These are phyloP conservation scores for Siniperca scherzeri DNA, from an alignment of 2,797 vertebrate species.

Conservation along the genomic window DNA sequence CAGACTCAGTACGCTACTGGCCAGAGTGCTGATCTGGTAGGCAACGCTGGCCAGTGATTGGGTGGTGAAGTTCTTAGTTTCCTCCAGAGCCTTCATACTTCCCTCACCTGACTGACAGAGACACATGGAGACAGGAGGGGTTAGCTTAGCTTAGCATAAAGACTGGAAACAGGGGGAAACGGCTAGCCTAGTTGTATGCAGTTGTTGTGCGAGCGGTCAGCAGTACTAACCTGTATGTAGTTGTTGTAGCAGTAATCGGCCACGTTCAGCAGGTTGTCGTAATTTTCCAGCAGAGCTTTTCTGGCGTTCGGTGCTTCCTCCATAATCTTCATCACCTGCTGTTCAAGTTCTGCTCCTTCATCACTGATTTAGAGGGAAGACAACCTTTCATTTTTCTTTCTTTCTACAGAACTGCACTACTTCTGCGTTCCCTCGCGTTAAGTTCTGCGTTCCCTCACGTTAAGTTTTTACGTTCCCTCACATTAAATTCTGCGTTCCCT, in stretches of 20 bases:
- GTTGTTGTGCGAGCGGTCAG: constrained; percentile 33
- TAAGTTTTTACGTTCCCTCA: too few relatives aligned
- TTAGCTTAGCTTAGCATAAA: constrained; percentile 34
- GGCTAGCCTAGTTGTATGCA: neutral
- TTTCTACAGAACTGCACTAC: too few relatives aligned
- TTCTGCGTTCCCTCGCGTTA: too few relatives aligned
- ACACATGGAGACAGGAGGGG: neutral
- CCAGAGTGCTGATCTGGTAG: constrained; percentile 91
- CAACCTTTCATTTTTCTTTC: neutral
- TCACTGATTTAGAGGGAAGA: neutral
- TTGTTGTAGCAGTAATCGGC: constrained; percentile 65
- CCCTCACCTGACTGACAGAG: constrained; percentile 54
- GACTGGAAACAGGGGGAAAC: too few relatives aligned
- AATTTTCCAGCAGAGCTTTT: constrained; percentile 68
- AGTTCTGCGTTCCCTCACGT: too few relatives aligned
- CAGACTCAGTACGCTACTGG: constrained; percentile 85
- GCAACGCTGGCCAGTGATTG: constrained; percentile 93
- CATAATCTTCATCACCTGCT: constrained; percentile 68
- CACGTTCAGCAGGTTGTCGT: constrained; percentile 70
- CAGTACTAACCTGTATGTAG: constrained; percentile 48
- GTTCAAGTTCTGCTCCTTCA: constrained; percentile 65
- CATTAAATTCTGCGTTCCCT: too few relatives aligned
- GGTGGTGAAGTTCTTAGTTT: constrained; percentile 91
- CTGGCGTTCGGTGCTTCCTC: constrained; percentile 64
- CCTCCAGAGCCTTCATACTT: constrained; percentile 79